Percentiles rank a stretch among this genome's conserved stretches.
Conservation (phyloP, 2,888 invertebrate species). For the Drosophila hamatofila region DNA sequence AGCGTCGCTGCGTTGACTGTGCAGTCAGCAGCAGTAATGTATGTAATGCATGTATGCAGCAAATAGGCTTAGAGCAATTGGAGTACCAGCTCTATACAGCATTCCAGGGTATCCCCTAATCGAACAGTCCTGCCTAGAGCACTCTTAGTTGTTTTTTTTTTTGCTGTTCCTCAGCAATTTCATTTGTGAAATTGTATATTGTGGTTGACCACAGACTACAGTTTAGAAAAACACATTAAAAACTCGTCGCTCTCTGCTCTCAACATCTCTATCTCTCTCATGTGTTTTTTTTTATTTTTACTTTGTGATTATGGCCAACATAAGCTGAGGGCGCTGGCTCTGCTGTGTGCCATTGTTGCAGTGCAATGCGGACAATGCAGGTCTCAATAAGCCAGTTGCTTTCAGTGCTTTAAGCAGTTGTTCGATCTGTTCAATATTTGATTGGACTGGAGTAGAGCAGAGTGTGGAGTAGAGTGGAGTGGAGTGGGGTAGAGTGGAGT, state of each 20-base stretch:
- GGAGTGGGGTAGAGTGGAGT: too few relatives aligned
- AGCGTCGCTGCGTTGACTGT: too few relatives aligned
- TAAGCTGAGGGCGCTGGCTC: neutral
- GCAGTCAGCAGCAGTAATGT: too few relatives aligned
- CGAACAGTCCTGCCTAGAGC: neutral
- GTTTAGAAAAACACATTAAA: constrained; percentile 3
- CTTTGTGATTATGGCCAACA: neutral
- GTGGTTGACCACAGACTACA: neutral
- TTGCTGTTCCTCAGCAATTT: neutral
- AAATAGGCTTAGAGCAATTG: too few relatives aligned
- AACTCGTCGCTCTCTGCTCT: neutral
- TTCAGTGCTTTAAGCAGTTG: constrained; percentile 4
- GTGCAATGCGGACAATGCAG: neutral
- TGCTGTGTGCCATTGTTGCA: constrained; percentile 1
- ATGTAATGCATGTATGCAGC: too few relatives aligned
- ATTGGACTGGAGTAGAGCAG: neutral
- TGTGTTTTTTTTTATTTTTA: neutral
- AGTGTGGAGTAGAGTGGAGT: too few relatives aligned
- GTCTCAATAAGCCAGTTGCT: neutral
- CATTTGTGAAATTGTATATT: constrained; percentile 7
- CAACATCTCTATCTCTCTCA: too few relatives aligned
- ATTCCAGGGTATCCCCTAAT: neutral
- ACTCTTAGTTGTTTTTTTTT: neutral
- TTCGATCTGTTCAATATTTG: constrained; percentile 18
- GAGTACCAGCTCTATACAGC: too few relatives aligned